phyloP scores from a whole-genome alignment of 2,888 invertebrate species.

The Reticulitermes lucifugus region DNA sequence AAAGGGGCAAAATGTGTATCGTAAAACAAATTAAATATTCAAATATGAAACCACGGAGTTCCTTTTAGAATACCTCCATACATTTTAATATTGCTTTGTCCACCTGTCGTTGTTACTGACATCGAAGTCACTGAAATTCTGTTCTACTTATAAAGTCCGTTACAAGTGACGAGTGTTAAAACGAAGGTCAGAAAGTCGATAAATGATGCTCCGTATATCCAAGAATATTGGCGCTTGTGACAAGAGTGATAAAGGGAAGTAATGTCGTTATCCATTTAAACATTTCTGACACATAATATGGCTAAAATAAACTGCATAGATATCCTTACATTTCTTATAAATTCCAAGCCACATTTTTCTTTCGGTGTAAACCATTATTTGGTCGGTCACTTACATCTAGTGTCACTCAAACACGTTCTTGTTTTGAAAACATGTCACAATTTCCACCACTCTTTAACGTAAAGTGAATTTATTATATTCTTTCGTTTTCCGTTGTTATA shows the following conservation, averaged over 20 bases:
- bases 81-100: too few relatives aligned
- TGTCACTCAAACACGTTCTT: constrained; percentile 5
- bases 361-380: neutral
- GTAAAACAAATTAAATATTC: too few relatives aligned
- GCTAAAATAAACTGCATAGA: neutral
- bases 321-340: neutral
- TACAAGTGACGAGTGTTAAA: neutral
- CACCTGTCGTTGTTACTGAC: too few relatives aligned
- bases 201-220: neutral
- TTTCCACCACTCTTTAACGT: constrained; percentile 17
- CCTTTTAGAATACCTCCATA: too few relatives aligned
- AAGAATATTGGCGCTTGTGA: neutral
- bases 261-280: neutral
- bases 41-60: too few relatives aligned
- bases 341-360: neutral
- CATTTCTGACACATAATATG: neutral
- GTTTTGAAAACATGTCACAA: neutral
- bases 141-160: too few relatives aligned
- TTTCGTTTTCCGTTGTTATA: neutral
- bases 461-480: constrained; percentile 4
- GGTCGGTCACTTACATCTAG: neutral
- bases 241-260: neutral
- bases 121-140: too few relatives aligned
- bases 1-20: too few relatives aligned
- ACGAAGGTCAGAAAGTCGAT: neutral